Conservation (phyloP, 2,797 vertebrate species). For the Kryptopterus vitreolus region DNA sequence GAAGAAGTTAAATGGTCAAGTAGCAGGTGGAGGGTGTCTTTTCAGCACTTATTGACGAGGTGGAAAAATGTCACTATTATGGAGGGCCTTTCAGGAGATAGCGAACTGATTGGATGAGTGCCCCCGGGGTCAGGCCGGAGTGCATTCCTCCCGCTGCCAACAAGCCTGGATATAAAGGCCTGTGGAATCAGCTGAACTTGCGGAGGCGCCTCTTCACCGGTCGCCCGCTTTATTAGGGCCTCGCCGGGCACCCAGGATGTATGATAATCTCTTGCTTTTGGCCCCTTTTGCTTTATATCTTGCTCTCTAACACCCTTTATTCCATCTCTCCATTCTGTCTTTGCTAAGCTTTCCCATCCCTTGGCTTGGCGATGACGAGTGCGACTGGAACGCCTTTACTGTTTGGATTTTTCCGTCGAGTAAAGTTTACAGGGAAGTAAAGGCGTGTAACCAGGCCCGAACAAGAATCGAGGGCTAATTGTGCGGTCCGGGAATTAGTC, state of each 20-base stretch:
- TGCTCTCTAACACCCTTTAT: conserved; percentile 31
- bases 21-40: conserved; percentile 80
- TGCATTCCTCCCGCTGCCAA: conserved; percentile 75
- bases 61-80: conserved; percentile 88
- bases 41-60: conserved; percentile 85
- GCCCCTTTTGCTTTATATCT: conserved; percentile 36
- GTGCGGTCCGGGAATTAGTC: neutral
- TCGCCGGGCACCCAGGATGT: conserved; percentile 53
- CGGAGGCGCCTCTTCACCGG: conserved; percentile 69
- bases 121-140: conserved; percentile 77
- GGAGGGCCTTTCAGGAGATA: conserved; percentile 80
- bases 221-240: conserved; percentile 66
- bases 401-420: neutral
- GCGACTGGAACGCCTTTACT: neutral
- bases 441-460: neutral
- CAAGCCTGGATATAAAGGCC: conserved; percentile 76
- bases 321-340: conserved; percentile 45
- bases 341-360: conserved; percentile 40
- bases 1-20: conserved; percentile 86
- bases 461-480: neutral
- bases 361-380: conserved; percentile 17
- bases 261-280: conserved; percentile 37
- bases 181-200: conserved; percentile 75
- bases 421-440: neutral
- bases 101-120: conserved; percentile 84